Evolutionary conservation across 23 tunicate genomes (phyloP).

Genomic region (Ascidia mentula): DNA sequence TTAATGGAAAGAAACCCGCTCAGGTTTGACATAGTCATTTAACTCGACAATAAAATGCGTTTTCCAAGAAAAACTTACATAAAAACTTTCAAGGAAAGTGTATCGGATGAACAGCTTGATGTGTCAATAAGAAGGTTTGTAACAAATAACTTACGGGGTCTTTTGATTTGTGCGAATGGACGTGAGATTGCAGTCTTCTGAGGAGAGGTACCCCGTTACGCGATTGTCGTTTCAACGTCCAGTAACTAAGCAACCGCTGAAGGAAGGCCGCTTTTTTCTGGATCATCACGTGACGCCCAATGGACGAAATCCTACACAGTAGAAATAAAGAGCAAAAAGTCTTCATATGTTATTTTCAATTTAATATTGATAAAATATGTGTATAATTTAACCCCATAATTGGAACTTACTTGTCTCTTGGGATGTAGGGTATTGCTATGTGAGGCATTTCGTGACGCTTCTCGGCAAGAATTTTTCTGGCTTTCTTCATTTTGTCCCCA

Average conservation of each 20-base stretch:
- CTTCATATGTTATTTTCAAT: background rate
- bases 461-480: conserved; percentile 79
- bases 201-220: conserved; percentile 97
- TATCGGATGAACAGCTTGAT: too few species aligned
- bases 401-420: conserved; percentile 65
- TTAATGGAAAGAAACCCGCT: too few species aligned
- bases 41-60: too few species aligned
- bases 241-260: conserved; percentile 83
- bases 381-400: background rate
- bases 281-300: conserved; percentile 59
- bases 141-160: conserved; percentile 64
- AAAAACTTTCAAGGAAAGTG: too few species aligned
- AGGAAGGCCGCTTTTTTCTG: conserved; percentile 65
- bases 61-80: too few species aligned
- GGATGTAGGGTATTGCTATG: conserved; percentile 91
- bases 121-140: too few species aligned
- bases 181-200: conserved; percentile 82
- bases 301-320: conserved; percentile 67
- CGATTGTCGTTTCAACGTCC: conserved; percentile 90
- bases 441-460: conserved; percentile 85
- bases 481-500: conserved; percentile 76
- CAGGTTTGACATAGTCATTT: too few species aligned
- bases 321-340: too few species aligned
- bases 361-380: background rate
- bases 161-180: conserved; percentile 46